Evolutionary conservation across 2,888 invertebrate species (phyloP).

Genomic region (Byasa hedistus): DNA sequence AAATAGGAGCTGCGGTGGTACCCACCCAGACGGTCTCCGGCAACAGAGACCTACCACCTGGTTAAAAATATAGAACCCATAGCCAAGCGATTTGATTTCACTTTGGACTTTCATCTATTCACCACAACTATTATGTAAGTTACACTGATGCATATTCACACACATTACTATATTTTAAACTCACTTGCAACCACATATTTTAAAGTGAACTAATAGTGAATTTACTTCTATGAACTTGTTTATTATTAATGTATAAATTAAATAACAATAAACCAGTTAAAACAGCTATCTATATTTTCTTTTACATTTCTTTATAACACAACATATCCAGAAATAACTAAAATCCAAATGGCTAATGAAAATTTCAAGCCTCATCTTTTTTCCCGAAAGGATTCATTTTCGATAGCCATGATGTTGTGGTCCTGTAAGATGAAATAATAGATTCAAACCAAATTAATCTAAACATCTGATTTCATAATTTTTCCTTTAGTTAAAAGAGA

Average conservation of each 20-base stretch:
- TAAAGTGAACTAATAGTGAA: not conserved
- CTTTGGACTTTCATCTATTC: too few relatives aligned
- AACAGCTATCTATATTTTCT: slow-evolving; percentile 57
- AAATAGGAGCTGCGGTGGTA: too few relatives aligned
- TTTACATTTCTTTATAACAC: slow-evolving; percentile 59
- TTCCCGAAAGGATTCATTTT: slow-evolving; percentile 89
- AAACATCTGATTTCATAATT: not conserved
- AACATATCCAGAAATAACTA: slow-evolving; percentile 51
- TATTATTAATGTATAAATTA: not conserved
- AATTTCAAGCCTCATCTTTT: slow-evolving; percentile 80
- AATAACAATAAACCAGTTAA: slow-evolving; percentile 33
- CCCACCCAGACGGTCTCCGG: too few relatives aligned
- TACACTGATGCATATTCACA: too few relatives aligned
- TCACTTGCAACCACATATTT: not conserved
- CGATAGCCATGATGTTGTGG: slow-evolving; percentile 83
- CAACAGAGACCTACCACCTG: too few relatives aligned
- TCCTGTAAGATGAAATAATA: slow-evolving; percentile 44
- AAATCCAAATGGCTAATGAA: slow-evolving; percentile 35
- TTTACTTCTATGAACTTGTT: not conserved
- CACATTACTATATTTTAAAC: too few relatives aligned
- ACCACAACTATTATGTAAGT: too few relatives aligned
- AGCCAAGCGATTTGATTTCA: too few relatives aligned
- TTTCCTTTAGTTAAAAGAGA: not conserved
- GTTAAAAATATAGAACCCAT: too few relatives aligned
- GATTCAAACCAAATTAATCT: not conserved